These are phyloP conservation scores for Aurelia aurita complex sp. Pacific DNA, from an alignment of 30 jellyfish, hydroid and myxozoan species.

Conservation along the genomic window DNA sequence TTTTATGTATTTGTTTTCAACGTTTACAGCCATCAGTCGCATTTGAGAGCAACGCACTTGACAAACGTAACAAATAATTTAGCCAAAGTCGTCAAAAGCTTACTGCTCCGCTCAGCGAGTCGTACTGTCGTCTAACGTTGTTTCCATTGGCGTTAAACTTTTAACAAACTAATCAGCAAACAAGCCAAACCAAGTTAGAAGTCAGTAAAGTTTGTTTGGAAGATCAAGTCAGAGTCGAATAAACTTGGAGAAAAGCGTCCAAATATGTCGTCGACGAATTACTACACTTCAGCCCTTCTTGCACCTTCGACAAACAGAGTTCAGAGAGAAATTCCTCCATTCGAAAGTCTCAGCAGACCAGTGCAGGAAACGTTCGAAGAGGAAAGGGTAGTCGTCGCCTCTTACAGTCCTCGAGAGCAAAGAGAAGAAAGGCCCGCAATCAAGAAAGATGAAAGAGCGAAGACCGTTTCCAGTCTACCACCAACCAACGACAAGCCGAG, in stretches of 20 bases:
- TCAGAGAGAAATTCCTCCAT: conserved; percentile 73
- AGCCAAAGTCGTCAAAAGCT: neutral
- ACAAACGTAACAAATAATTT: neutral
- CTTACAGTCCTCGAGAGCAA: conserved; percentile 40
- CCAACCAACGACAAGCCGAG: conserved; percentile 18
- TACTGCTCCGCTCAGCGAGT: neutral
- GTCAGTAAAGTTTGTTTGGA: conserved; percentile 17
- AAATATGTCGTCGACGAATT: conserved; percentile 68
- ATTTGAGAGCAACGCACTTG: conserved; percentile 15
- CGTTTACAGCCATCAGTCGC: conserved; percentile 44
- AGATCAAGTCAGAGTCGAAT: conserved; percentile 4
- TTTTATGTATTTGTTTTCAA: conserved; percentile 17
- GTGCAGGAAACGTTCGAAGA: conserved; percentile 45
- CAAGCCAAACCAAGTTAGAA: conserved; percentile 1
- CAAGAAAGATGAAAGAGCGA: conserved; percentile 42
- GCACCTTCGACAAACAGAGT: conserved; percentile 69
- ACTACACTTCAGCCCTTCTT: conserved; percentile 71
- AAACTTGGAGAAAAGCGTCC: conserved; percentile 22
- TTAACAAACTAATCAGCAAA: neutral
- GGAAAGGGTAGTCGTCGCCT: conserved; percentile 17
- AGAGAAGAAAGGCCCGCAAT: conserved; percentile 24
- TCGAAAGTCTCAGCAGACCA: conserved; percentile 57
- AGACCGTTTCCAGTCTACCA: conserved; percentile 2
- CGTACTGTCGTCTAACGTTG: neutral
- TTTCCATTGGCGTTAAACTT: neutral